Evolutionary conservation across 2,888 invertebrate genomes (phyloP), one percentile per base, ranked within the genome.

Genomic region (Macaria notata): DNA sequence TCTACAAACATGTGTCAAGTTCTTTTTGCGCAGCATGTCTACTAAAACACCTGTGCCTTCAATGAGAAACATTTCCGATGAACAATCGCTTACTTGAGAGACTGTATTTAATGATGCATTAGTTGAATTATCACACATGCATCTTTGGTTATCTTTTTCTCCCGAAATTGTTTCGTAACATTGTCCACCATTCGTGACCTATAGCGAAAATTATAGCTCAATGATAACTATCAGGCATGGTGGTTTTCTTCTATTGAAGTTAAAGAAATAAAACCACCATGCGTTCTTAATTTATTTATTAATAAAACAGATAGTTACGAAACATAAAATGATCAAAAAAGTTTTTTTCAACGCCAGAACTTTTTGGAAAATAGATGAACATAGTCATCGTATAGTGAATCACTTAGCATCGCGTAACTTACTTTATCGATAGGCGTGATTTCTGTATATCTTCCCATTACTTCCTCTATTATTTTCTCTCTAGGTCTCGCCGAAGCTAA

Each of bases 401-500:
- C 72, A 49, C 66, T 70, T 64, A 70, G 77, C 61, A 81, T 66
- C 57, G 75, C 69, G 61, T 70, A 81, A 82, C 83, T 88, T 76
- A 83, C 83, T 79, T 79, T 81, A 53, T 83, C 78, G 43, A 83
- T 79, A 46, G 78, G 73, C 33, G 68, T 61, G 50, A 81, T 71
- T 50, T 79, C 83, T 59, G 63, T 62, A 61, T 79, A 81, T 70
- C 71, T 76, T 74, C 86, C 86, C 76, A 84, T 77, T 6, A 87
- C 83, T 75, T 85, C 86, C 61, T 81, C 78, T 49, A 88, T 84
- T 61, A 84, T 78, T 69, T 65, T 69, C 63, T 83, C 73, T 60
- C 82, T 79, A 59, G 78, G 78, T 59, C 66, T 70, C 71, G 72
- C 78, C 72, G 64, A 50, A 83, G 80, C 86, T 86, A 87, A 75